Evolutionary conservation across 2,797 vertebrate genomes (phyloP).

Genomic region (Hypotaenidia okinawae): DNA sequence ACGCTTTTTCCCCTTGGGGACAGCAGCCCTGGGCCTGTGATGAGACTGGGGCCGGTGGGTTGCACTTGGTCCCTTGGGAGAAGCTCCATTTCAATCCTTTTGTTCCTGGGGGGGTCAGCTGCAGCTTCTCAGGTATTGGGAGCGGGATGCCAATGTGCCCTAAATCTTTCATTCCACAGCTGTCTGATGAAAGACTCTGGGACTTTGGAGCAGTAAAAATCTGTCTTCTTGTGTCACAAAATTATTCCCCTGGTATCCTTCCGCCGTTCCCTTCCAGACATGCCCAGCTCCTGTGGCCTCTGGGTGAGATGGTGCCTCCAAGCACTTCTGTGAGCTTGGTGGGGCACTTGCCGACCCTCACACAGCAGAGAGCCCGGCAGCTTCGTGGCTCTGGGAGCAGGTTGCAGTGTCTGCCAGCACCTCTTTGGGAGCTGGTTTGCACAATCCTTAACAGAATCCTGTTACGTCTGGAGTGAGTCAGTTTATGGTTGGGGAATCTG

Average conservation of each 20-base stretch:
- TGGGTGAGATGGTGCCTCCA: not conserved
- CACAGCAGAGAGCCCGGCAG: fast-evolving
- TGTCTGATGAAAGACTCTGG: not conserved
- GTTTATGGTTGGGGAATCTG: not conserved
- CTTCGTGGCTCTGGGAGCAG: fast-evolving
- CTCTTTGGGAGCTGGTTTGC: fast-evolving
- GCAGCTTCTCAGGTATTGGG: not conserved
- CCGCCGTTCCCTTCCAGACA: fast-evolving
- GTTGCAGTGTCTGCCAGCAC: fast-evolving
- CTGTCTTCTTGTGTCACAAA: not conserved
- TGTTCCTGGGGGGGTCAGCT: fast-evolving
- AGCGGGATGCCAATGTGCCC: fast-evolving
- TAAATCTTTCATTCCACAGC: not conserved
- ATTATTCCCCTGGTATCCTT: not conserved
- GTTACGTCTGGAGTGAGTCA: not conserved
- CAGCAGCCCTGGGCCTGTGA: fast-evolving
- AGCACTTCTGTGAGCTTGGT: fast-evolving
- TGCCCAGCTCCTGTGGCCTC: not conserved
- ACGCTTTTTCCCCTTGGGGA: fast-evolving
- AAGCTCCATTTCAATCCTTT: not conserved
- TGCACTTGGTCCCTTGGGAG: not conserved
- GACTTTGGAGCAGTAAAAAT: not conserved
- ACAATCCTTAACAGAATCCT: not conserved
- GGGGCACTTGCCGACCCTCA: not conserved
- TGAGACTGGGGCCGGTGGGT: fast-evolving